Evolutionary conservation across 1,140 invertebrate genomes (phyloP), one percentile per base, ranked within the genome.

Genomic region (Ephestia elutella): DNA sequence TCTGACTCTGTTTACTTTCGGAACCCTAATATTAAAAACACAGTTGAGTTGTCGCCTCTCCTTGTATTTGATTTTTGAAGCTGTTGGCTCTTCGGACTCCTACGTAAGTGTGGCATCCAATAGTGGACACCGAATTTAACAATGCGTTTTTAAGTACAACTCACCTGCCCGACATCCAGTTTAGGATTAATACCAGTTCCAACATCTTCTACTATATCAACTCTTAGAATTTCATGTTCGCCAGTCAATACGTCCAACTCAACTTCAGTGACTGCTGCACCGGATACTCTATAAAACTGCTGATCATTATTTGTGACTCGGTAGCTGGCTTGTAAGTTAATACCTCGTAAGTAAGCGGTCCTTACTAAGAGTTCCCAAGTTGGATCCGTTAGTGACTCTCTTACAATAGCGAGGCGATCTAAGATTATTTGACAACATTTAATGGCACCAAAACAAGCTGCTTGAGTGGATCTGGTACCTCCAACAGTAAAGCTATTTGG

Each of bases 221-320:
- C 93, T 66, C 94, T 90, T 13, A 86, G 81, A 11, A 95, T 80
- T 62, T 92, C 77, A 68, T 91, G 90, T 70, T 93, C 92, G 19
- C 95, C 95, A 5, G 95, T 96, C 15, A 96, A 80, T n/a, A 96
- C 84, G 79, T 97, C 95, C 8, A 96, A 73, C 77, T 95, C 93
- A 0, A 94, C 91, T 86, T 95, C 94, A 7, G 91, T 89, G 4
- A 93, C 70, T 4, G 89, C 82, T 0, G 90, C 78, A 3, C 92
- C 93, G 66, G 90, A 93, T 21, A 93, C 84, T 13, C 86, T 61
- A 65, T 94, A 94, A 0, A 65, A 38, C 20, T 90, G 73, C n/a
- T 90, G 65, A 32, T 91, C 89, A 20, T 90, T 79, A 1, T 79
- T 67, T 1, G 70, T 78, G 8, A 78, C 49, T 38, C 82, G 90